Percentiles rank a stretch among this genome's conserved stretches.
Evolutionary conservation across 2,888 invertebrate species (phyloP).

Genomic region (Erebia epiphron): DNA sequence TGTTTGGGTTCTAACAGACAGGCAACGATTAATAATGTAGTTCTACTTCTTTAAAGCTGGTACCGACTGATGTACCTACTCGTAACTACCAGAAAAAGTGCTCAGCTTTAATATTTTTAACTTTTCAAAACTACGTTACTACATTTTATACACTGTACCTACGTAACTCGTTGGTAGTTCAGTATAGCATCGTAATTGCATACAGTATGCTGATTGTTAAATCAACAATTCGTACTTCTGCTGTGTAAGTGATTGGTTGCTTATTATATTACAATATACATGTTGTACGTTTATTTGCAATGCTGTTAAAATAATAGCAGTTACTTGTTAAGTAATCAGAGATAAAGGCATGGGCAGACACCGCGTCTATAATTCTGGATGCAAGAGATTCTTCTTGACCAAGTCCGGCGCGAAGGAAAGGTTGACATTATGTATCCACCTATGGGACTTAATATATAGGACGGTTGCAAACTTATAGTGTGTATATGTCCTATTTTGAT

Average conservation of each 20-base stretch:
- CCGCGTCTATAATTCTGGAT: no score
- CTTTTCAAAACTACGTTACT: conserved; percentile 7
- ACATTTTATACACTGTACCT: neutral
- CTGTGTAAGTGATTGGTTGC: conserved; percentile 30
- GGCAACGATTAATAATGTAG: no score
- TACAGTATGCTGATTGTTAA: conserved; percentile 24
- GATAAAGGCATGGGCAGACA: neutral
- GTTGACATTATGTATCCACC: no score
- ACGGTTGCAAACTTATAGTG: neutral
- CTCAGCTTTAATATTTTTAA: neutral
- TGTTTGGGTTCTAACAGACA: no score
- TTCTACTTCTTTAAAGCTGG: no score
- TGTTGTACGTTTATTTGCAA: conserved; percentile 7
- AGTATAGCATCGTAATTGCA: conserved; percentile 22
- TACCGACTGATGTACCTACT: no score
- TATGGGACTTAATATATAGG: no score
- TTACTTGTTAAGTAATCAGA: neutral
- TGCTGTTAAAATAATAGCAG: neutral
- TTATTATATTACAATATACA: conserved; percentile 18
- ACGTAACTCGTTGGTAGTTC: conserved; percentile 11
- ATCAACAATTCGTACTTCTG: conserved; percentile 26
- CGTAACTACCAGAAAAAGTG: neutral
- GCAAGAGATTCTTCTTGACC: no score
- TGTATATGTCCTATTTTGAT: neutral
- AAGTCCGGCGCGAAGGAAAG: no score